Percentiles rank a stretch among this genome's conserved stretches.
phyloP scores from a whole-genome alignment of 2,113 vertebrate genomes.

The Camarhynchus parvulus region DNA sequence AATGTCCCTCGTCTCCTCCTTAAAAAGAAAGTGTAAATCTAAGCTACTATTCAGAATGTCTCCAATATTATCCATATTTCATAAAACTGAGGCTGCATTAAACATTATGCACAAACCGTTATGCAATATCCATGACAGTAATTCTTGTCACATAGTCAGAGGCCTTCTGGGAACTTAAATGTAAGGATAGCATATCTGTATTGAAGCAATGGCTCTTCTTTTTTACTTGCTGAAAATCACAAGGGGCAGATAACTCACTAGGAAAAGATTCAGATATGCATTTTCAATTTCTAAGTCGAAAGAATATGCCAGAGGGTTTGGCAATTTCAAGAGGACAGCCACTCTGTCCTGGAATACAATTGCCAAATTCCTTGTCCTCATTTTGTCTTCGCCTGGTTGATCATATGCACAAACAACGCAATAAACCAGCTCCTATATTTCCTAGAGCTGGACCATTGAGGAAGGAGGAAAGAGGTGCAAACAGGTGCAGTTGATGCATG shows the following conservation, averaged over 20 bases:
- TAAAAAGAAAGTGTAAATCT: conserved; percentile 23
- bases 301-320: neutral
- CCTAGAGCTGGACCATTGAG: neutral
- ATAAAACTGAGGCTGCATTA: conserved; percentile 20
- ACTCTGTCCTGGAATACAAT: neutral
- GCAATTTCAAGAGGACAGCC: neutral
- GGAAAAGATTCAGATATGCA: neutral
- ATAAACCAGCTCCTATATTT: fast-evolving
- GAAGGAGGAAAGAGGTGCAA: neutral
- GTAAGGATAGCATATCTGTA: neutral
- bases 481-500: fast-evolving
- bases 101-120: neutral
- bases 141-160: conserved; percentile 9
- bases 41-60: conserved; percentile 4
- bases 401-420: neutral
- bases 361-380: neutral
- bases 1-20: neutral
- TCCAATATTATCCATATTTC: neutral
- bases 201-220: neutral
- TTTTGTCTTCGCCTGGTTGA: neutral
- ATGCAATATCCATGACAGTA: neutral
- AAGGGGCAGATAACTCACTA: neutral
- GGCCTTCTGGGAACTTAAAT: conserved; percentile 11
- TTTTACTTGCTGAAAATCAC: conserved; percentile 14
- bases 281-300: neutral